Conservation (phyloP, 92 coral and sea anemone genomes). For the Phymanthus crucifer region DNA sequence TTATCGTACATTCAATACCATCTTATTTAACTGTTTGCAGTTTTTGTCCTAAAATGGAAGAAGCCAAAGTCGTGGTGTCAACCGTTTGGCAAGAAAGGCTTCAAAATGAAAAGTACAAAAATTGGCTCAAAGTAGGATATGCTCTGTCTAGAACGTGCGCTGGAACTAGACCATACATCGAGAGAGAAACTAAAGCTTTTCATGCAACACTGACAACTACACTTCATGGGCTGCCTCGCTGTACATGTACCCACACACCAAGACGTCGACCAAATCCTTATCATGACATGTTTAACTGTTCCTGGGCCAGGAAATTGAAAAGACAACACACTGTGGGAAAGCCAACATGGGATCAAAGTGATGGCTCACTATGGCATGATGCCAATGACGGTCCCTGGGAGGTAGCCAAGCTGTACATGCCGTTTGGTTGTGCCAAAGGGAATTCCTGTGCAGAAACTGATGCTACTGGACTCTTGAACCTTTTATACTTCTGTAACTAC, state of each 20-base stretch:
- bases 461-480: conserved; percentile 67
- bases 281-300: conserved; percentile 56
- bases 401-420: conserved; percentile 85
- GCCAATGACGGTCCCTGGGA: conserved; percentile 78
- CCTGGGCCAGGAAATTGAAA: conserved; percentile 70
- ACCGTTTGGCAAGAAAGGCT: conserved; percentile 30
- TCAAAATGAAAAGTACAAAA: conserved; percentile 59
- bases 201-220: conserved; percentile 38
- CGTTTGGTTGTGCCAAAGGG: conserved; percentile 48
- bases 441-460: conserved; percentile 58
- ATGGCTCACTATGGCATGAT: conserved; percentile 65
- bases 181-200: conserved; percentile 40
- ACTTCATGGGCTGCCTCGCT: conserved; percentile 34
- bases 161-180: conserved; percentile 65
- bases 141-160: conserved; percentile 53
- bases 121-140: conserved; percentile 88
- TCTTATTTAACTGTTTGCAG: too few species aligned
- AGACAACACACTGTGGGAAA: conserved; percentile 36
- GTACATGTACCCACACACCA: conserved; percentile 49
- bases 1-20: too few species aligned
- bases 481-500: conserved; percentile 61
- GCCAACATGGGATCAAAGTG: conserved; percentile 80
- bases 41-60: conserved; percentile 25
- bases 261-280: conserved; percentile 46
- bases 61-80: neutral